Evolutionary conservation across 2,888 invertebrate genomes (phyloP).

Genomic region (Acronicta psi): DNA sequence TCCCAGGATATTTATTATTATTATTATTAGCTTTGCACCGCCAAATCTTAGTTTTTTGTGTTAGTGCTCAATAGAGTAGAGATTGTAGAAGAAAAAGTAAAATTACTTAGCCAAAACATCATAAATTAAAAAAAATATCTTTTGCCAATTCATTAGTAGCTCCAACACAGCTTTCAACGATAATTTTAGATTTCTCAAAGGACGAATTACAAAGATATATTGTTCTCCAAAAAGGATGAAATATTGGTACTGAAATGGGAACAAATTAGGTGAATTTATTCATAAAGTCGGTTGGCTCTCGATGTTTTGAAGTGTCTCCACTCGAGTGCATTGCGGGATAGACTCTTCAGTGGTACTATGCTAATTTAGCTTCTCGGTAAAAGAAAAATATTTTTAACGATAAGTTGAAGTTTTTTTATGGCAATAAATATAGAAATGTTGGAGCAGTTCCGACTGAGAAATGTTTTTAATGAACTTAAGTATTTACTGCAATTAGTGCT

Average conservation of each 20-base stretch:
- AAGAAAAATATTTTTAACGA: constrained; percentile 21
- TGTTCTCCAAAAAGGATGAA: constrained; percentile 6
- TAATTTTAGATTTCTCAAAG: constrained; percentile 5
- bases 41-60: no score
- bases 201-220: constrained; percentile 8
- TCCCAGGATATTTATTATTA: no score
- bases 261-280: constrained; percentile 48
- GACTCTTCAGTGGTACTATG: constrained; percentile 32
- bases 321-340: constrained; percentile 42
- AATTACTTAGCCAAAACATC: neutral
- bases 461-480: no score
- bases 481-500: no score
- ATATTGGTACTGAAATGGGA: constrained; percentile 35
- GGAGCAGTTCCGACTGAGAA: no score
- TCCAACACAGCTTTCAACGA: neutral
- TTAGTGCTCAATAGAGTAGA: no score
- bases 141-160: neutral
- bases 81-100: neutral
- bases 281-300: constrained; percentile 43
- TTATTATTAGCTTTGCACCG: no score
- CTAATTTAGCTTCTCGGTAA: constrained; percentile 17
- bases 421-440: no score
- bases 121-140: neutral
- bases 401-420: neutral
- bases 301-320: constrained; percentile 35